phyloP scores from a whole-genome alignment of 2,797 vertebrate genomes.

The Enteromius argenteus region DNA sequence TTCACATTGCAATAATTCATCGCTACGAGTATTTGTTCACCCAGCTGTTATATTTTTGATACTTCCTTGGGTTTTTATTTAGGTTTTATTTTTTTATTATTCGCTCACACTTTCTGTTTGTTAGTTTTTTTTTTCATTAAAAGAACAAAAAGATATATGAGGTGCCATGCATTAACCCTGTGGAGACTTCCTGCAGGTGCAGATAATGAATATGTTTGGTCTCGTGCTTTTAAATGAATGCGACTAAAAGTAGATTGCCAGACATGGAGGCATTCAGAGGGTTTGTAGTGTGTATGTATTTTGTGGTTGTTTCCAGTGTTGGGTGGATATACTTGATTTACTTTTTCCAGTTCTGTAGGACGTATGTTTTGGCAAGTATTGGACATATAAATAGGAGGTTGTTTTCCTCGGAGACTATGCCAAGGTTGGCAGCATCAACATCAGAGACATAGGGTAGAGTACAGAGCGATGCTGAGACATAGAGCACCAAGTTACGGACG shows the following conservation, averaged over 20 bases:
- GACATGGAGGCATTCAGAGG: neutral
- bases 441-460: neutral
- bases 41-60: neutral
- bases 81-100: neutral
- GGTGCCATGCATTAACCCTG: neutral
- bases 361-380: conserved; percentile 20
- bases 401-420: neutral
- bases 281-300: neutral
- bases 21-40: neutral
- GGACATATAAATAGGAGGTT: conserved; percentile 12
- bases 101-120: neutral
- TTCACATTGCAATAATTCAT: neutral
- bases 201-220: neutral
- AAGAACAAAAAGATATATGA: neutral
- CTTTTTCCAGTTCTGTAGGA: conserved; percentile 11
- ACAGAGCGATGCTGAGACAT: neutral
- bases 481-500: conserved; percentile 3
- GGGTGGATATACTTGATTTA: conserved; percentile 21
- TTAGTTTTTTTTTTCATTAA: neutral
- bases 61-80: neutral
- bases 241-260: neutral
- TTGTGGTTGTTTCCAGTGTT: neutral
- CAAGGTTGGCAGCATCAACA: conserved; percentile 19
- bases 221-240: neutral
- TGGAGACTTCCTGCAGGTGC: conserved; percentile 1